A percentile compares a stretch with the other conserved stretches of the same genome.
phyloP scores from a whole-genome alignment of 1,140 invertebrate genomes.

The Drosophila carrolli region DNA sequence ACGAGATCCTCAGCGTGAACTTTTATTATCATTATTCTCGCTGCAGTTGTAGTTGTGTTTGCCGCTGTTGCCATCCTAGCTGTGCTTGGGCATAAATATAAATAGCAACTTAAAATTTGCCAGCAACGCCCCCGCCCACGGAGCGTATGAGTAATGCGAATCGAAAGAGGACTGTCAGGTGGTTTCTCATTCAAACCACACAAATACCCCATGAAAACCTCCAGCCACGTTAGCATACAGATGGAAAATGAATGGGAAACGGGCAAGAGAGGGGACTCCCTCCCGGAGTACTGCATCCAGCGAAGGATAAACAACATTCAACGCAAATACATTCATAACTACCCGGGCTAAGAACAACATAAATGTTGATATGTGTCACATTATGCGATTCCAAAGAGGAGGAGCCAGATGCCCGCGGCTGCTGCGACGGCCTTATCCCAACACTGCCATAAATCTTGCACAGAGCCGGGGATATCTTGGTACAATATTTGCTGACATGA shows the following conservation, averaged over 20 bases:
- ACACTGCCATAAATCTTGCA: slow-evolving; percentile 54
- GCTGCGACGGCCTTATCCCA: slow-evolving; percentile 19
- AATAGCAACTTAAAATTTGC: slow-evolving; percentile 71
- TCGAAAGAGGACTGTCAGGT: slow-evolving; percentile 30
- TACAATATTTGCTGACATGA: slow-evolving; percentile 83
- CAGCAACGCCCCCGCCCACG: slow-evolving; percentile 47
- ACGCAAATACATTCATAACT: slow-evolving; percentile 46
- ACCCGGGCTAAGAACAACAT: slow-evolving; percentile 52
- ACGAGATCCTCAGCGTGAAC: slow-evolving; percentile 38
- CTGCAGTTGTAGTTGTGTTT: slow-evolving; percentile 25
- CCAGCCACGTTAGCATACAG: slow-evolving; percentile 22
- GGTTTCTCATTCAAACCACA: not conserved
- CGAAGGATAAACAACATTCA: slow-evolving; percentile 30
- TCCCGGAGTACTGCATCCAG: slow-evolving; percentile 2
- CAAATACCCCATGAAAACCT: not conserved
- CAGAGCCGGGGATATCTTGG: slow-evolving; percentile 57
- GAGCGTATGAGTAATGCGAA: slow-evolving; percentile 69
- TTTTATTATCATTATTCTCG: slow-evolving; percentile 53
- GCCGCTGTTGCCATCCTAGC: slow-evolving; percentile 18
- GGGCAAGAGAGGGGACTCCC: not conserved
- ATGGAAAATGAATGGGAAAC: slow-evolving; percentile 42
- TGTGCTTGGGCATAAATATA: slow-evolving; percentile 69
- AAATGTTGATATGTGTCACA: slow-evolving; percentile 79
- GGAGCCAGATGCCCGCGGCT: slow-evolving; percentile 30
- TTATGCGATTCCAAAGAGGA: slow-evolving; percentile 40